Evolutionary conservation across 2,113 vertebrate species (phyloP), one percentile per base, ranked within the genome.

Genomic region (Prolemur simus): DNA sequence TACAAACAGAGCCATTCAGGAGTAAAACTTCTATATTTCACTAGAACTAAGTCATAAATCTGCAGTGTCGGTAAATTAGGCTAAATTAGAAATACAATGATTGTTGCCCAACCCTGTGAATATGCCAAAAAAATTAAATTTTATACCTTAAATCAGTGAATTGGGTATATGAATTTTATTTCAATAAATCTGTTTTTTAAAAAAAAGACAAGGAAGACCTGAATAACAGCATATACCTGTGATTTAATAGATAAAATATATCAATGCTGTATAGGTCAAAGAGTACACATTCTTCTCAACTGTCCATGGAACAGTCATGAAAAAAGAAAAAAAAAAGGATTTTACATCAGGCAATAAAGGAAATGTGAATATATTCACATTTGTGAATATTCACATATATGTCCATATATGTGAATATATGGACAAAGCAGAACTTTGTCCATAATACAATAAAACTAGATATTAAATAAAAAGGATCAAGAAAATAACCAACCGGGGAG

Each of bases 391-490:
- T n/a, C n/a, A n/a, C n/a, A n/a, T n/a, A n/a, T n/a, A n/a, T n/a
- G n/a, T n/a, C n/a, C n/a, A n/a, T n/a, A n/a, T n/a, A 81, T 47
- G 49, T 54, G 20, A 95, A 91, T 95, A 42, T 37, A 81, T 69
- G 81, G n/a, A n/a, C 23, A 94, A 68, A 42, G 2, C 42, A 56
- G 71, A 84, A 84, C 52, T 60, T 71, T 47, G 49, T 78, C 42
- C 23, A 77, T 54, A 95, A 49, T 94, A 42, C 29, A 94, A 87
- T 85, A 90, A 96, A 92, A 80, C 27, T 94, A 74, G 47, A 80
- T 66, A 8, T 71, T 39, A 63, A 84, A 73, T 84, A 14, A 78
- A 80, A 96, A 96, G 27, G 8, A 94, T 69, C n/a, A 85, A 66
- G 7, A 87, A 83, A 91, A 88, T 42, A 91, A 89, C 52, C 52